Conservation (phyloP, 37 sponge, comb jelly and placozoan species). For the Axinella damicornis region DNA sequence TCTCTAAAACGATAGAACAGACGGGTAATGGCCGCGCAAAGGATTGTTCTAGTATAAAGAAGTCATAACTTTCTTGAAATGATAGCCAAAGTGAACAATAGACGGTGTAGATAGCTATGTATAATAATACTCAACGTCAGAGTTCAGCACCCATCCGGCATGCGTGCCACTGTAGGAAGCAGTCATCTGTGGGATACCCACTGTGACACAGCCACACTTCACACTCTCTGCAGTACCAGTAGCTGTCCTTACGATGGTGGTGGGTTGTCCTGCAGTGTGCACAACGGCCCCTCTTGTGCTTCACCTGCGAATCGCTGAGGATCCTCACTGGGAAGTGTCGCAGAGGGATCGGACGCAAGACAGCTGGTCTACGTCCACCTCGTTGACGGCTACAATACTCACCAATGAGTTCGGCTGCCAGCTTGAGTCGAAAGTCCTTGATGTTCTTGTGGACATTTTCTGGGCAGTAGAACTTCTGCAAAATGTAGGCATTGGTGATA, state of each 20-base stretch:
- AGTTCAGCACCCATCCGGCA: background rate
- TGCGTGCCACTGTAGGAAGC: conserved; percentile 5
- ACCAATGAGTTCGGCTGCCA: conserved; percentile 33
- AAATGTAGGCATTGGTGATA: conserved; percentile 18
- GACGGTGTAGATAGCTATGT: too few species aligned
- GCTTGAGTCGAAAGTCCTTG: conserved; percentile 2
- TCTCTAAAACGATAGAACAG: too few species aligned
- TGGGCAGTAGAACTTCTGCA: background rate
- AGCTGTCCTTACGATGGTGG: background rate
- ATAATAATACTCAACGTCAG: too few species aligned
- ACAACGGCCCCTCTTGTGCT: conserved; percentile 11
- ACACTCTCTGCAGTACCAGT: conserved; percentile 34
- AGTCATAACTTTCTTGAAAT: too few species aligned
- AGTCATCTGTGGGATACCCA: conserved; percentile 12
- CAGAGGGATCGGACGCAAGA: background rate
- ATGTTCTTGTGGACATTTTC: too few species aligned
- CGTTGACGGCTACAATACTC: conserved; percentile 26
- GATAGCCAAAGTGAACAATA: too few species aligned
- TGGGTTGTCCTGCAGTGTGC: background rate
- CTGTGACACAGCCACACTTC: conserved; percentile 36
- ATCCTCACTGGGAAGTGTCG: conserved; percentile 17
- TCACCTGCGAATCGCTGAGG: background rate
- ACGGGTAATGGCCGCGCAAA: too few species aligned
- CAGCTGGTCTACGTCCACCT: background rate
- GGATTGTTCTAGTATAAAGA: too few species aligned